These are phyloP conservation scores for Stenotaenia linearis DNA, from an alignment of 2,888 invertebrate genomes.

Conservation along the genomic window DNA sequence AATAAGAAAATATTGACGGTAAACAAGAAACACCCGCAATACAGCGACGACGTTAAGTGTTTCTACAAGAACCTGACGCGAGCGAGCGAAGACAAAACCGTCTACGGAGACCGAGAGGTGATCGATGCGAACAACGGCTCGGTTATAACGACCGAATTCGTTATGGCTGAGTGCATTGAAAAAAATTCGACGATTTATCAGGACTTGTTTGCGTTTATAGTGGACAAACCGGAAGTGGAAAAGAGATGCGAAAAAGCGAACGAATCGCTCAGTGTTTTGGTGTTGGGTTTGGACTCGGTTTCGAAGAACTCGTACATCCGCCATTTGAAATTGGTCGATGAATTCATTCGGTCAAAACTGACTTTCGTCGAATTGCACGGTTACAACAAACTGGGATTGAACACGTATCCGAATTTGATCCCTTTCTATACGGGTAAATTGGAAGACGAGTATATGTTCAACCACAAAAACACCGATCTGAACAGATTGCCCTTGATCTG, in stretches of 20 bases:
- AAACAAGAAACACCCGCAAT: no score
- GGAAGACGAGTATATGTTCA: slow-evolving; percentile 39
- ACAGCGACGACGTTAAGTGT: no score
- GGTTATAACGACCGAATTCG: neutral
- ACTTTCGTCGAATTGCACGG: slow-evolving; percentile 58
- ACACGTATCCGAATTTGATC: slow-evolving; percentile 84
- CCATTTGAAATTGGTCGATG: slow-evolving; percentile 70
- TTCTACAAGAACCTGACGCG: no score
- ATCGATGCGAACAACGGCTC: no score
- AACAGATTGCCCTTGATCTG: slow-evolving; percentile 44
- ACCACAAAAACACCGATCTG: slow-evolving; percentile 36
- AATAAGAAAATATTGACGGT: no score
- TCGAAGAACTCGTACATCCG: slow-evolving; percentile 78
- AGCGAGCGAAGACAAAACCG: no score
- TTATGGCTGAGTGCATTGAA: neutral
- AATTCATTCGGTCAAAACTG: slow-evolving; percentile 55
- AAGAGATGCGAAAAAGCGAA: neutral
- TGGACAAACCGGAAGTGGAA: neutral
- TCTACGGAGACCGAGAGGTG: no score
- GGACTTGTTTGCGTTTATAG: neutral
- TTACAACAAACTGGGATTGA: slow-evolving; percentile 88
- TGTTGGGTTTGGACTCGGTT: slow-evolving; percentile 78
- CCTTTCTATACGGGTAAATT: slow-evolving; percentile 70
- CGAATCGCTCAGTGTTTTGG: slow-evolving; percentile 58
- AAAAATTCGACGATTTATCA: no score